A percentile compares a stretch with the other conserved stretches of the same genome.
Evolutionary conservation across 2,113 vertebrate genomes (phyloP).

Genomic region (Nannospalax galili): DNA sequence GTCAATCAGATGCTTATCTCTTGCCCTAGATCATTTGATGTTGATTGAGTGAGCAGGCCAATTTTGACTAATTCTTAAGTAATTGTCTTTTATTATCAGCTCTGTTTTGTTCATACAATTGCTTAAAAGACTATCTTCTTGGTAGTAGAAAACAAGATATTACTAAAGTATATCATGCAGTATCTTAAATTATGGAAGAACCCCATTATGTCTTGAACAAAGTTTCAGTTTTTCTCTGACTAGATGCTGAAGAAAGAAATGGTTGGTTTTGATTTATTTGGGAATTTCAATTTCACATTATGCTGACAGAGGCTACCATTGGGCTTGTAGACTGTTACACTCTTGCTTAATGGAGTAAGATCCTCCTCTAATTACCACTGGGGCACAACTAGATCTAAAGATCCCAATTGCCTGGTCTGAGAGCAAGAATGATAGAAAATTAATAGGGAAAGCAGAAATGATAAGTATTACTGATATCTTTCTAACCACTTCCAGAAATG

Average conservation of each 20-base stretch:
- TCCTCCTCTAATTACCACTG: neutral
- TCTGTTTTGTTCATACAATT: neutral
- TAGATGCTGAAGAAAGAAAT: neutral
- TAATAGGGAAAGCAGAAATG: neutral
- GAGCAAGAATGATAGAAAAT: neutral
- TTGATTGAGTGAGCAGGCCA: neutral
- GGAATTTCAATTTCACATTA: neutral
- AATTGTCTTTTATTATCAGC: neutral
- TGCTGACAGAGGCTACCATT: neutral
- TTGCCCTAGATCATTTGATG: neutral
- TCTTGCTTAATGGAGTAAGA: neutral
- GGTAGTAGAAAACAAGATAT: neutral
- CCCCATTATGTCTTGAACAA: neutral
- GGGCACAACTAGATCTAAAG: neutral
- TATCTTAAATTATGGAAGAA: conserved; percentile 15
- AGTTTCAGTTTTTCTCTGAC: neutral
- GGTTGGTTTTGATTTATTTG: neutral
- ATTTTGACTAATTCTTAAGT: neutral
- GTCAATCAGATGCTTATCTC: neutral
- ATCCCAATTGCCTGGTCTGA: neutral
- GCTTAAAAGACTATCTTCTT: neutral
- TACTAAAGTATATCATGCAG: neutral
- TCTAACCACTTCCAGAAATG: neutral
- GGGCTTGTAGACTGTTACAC: neutral
- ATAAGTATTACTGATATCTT: neutral